Evolutionary conservation across 1,140 invertebrate genomes (phyloP).

Genomic region (Leptopilina boulardi): DNA sequence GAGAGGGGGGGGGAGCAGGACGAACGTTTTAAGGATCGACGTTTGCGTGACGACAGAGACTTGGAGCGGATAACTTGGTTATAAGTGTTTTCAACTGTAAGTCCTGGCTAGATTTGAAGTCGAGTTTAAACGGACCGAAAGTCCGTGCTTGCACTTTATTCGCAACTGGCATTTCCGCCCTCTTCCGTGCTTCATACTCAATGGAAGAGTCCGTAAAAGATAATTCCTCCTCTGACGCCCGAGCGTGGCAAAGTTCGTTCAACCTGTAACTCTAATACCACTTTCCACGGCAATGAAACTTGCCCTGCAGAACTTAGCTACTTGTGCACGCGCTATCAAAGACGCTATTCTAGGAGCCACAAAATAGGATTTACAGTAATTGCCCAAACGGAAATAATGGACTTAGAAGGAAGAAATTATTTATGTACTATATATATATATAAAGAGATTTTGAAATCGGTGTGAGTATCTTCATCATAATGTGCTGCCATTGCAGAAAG

Average conservation of each 20-base stretch:
- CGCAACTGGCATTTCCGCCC: constrained; percentile 32
- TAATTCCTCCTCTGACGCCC: constrained; percentile 25
- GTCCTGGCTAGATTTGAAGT: constrained; percentile 23
- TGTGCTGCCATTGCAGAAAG: too few relatives aligned
- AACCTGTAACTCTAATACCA: constrained; percentile 26
- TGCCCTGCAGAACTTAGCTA: constrained; percentile 2
- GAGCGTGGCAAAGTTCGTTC: constrained; percentile 30
- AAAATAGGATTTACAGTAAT: constrained; percentile 22
- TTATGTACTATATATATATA: too few relatives aligned
- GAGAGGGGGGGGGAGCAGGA: too few relatives aligned
- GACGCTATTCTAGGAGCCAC: not conserved
- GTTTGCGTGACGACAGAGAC: constrained; percentile 33
- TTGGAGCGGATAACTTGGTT: constrained; percentile 29
- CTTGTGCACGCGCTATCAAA: constrained; percentile 26
- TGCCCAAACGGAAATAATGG: not conserved
- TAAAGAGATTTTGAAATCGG: too few relatives aligned
- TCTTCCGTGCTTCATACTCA: constrained; percentile 31
- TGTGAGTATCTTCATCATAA: too few relatives aligned
- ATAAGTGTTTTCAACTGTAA: constrained; percentile 34
- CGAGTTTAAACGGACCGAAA: constrained; percentile 28
- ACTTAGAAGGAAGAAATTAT: not conserved
- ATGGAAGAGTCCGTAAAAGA: constrained; percentile 28
- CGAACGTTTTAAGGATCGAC: constrained; percentile 22
- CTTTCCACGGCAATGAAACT: constrained; percentile 17
- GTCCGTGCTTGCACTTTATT: constrained; percentile 33